Conservation (phyloP, 1,140 invertebrate genomes). For the Lepidurus packardi region DNA sequence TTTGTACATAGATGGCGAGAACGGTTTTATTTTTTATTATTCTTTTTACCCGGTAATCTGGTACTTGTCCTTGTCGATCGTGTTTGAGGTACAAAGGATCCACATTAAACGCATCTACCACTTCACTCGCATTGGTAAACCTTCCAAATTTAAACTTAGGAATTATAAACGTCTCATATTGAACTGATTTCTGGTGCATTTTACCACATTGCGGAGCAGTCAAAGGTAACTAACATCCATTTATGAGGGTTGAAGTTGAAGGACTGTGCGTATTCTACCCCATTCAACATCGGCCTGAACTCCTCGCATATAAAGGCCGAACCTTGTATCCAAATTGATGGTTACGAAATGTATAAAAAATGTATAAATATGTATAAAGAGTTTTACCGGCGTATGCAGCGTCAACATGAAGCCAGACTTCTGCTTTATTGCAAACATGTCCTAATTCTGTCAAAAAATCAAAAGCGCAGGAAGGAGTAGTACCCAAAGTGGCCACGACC, state of each 20-base stretch:
- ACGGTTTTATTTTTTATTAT: neutral
- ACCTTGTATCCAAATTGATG: constrained; percentile 48
- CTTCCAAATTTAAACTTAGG: constrained; percentile 44
- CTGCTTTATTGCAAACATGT: constrained; percentile 64
- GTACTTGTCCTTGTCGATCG: constrained; percentile 48
- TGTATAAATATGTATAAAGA: neutral
- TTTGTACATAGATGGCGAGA: neutral
- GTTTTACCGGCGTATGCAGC: constrained; percentile 77
- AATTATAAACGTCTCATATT: neutral
- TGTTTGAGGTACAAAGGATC: constrained; percentile 55
- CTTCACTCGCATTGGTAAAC: constrained; percentile 51
- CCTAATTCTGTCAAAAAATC: constrained; percentile 83
- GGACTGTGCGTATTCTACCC: constrained; percentile 74
- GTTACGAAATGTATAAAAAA: neutral
- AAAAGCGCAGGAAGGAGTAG: constrained; percentile 84
- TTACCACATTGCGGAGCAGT: constrained; percentile 78
- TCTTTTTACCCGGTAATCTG: constrained; percentile 50
- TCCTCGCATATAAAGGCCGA: constrained; percentile 84
- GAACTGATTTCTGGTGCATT: constrained; percentile 33
- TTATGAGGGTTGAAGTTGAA: constrained; percentile 90
- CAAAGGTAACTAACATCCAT: constrained; percentile 86
- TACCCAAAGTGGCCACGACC: constrained; percentile 81
- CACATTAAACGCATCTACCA: constrained; percentile 53
- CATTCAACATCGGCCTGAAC: constrained; percentile 70
- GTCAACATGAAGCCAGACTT: constrained; percentile 88